phyloP scores from a whole-genome alignment of 2,113 vertebrate genomes.

The Dissostichus mawsoni region DNA sequence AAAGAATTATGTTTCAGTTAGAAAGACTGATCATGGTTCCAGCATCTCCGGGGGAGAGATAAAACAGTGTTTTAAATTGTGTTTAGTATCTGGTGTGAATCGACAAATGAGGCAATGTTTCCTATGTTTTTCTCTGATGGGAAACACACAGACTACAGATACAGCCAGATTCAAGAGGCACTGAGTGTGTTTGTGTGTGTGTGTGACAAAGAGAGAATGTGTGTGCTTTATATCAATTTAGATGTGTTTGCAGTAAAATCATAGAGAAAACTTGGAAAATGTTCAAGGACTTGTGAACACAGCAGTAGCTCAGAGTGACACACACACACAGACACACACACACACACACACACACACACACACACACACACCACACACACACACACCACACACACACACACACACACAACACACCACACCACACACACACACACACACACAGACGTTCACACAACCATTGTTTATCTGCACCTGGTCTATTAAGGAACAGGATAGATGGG shows the following conservation, averaged over 20 bases:
- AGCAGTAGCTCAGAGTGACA: conserved; percentile 18
- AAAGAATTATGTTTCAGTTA: conserved; percentile 35
- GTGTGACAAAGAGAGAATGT: neutral
- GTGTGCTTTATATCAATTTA: neutral
- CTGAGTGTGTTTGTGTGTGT: conserved; percentile 14
- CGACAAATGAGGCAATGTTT: conserved; percentile 40
- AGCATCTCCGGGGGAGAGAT: conserved; percentile 52
- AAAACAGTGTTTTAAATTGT: conserved; percentile 45
- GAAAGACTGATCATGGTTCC: conserved; percentile 35
- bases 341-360: conserved; percentile 10
- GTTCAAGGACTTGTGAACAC: conserved; percentile 57
- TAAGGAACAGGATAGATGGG: conserved; percentile 76
- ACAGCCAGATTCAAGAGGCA: conserved; percentile 35
- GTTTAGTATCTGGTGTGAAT: conserved; percentile 27
- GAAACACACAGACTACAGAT: conserved; percentile 55
- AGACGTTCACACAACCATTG: conserved; percentile 49
- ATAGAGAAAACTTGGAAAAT: conserved; percentile 25
- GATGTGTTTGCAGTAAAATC: conserved; percentile 23
- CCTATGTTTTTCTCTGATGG: conserved; percentile 38
- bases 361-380: conserved; percentile 23
- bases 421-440: neutral
- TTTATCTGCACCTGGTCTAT: conserved; percentile 74
- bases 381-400: conserved; percentile 9
- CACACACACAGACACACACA: conserved; percentile 4
- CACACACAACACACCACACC: no score